Evolutionary conservation across 2,113 vertebrate species (phyloP), one percentile per base, ranked within the genome.

Genomic region (Syngnathus scovelli): DNA sequence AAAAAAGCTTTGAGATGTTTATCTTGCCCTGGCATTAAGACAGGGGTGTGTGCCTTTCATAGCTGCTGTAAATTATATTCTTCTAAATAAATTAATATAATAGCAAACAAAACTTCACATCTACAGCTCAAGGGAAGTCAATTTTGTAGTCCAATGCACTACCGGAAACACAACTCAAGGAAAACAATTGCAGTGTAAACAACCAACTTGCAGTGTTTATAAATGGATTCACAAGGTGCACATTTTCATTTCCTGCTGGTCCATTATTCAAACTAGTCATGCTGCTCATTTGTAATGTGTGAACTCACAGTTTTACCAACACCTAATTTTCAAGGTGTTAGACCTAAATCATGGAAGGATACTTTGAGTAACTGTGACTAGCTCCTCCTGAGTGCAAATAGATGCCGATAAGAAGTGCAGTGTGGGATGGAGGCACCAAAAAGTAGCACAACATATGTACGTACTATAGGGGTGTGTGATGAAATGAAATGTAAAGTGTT

Each of bases 401-500:
- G 70, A 72, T 33, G 37, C 72, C 78, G 84, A 48, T 82, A 78
- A 78, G 78, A 59, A 55, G 68, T 33, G 62, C 49, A 39, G 55
- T 44, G 60, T 65, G 63, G 55, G 37, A 41, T 5, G 37, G 52
- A 21, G 13, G 72, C 16, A 64, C 78, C 86, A 85, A 81, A 83
- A 75, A 77, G 61, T 68, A 74, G 66, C 55, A 62, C 49, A 70
- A 74, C 27, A 63, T 71, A 41, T 41, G 23, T 23, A 27, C 27
- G 27, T 27, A 27, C 27, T 41, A 6, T 41, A 68, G 74, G 58
- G 64, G 77, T 65, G 71, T 64, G 78, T 90, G 89, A 92, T 88
- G 86, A 88, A 90, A 91, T 87, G 68, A 83, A 69, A 91, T 83
- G 87, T 88, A 90, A 91, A 87, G 79, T 84, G 83, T 88, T 82